Evolutionary conservation across 2,113 vertebrate genomes (phyloP), one percentile per base, ranked within the genome.

Genomic region (Chrysochloris asiatica): DNA sequence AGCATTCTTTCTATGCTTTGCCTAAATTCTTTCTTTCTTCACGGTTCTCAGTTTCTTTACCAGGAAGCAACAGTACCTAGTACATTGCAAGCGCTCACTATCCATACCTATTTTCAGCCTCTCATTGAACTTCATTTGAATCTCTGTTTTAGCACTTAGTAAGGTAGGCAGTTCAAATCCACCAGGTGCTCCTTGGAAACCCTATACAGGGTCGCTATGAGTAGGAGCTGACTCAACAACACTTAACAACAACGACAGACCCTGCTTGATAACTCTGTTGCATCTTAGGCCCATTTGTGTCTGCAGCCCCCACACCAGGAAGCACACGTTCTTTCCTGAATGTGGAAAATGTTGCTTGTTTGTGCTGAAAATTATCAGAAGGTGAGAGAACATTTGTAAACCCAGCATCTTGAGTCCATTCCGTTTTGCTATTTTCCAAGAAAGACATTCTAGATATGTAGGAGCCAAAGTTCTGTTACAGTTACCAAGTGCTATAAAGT

Each of bases 1-100:
- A 45, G 41, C 28, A 59, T 26, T 67, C n/a, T 36, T 9, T 54
- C 52, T 9, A 8, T 41, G 17, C 41, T 19, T 36, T 78, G 43
- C 73, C 72, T 61, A 75, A 82, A 79, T 43, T 36, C 43, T 73
- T 86, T 83, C 65, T 73, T 86, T 80, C 56, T 71, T 75, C 56
- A 47, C 7, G 21, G 3, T 86, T 77, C 24, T 88, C 4, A 47
- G 0, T 61, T 67, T 79, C 47, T 73, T 90, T 75, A 54, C 43
- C 45, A 17, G 41, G 50, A 13, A n/a, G 33, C 43, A 88, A 8
- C 26, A 41, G 50, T 59, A 22, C 24, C 50, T 80, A 77, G 33
- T 13, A 33, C 11, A 21, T 8, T 56, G n/a, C 36, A 73, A 82
- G 72, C 33, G 19, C 33, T 65, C 26, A 24, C 1, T 89, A 4